phyloP scores from a whole-genome alignment of 2,113 vertebrate genomes.

The Clarias macrocephalus region DNA sequence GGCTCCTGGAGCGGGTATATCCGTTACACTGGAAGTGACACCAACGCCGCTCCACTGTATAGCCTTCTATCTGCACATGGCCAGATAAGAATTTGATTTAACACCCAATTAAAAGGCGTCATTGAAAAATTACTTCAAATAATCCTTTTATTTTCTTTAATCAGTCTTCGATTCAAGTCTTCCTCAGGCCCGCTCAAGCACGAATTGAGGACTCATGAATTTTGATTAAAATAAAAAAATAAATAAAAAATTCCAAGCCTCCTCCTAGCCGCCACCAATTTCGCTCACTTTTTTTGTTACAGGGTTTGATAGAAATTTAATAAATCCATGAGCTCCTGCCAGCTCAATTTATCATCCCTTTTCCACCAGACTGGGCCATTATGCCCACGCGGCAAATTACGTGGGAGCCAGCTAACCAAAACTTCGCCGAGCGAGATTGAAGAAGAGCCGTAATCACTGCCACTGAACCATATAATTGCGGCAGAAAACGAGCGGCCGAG shows the following conservation, averaged over 20 bases:
- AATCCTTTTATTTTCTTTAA: slow-evolving; percentile 95
- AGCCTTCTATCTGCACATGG: slow-evolving; percentile 91
- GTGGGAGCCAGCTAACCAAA: slow-evolving; percentile 89
- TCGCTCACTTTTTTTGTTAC: slow-evolving; percentile 82
- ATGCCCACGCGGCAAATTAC: slow-evolving; percentile 91
- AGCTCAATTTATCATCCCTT: slow-evolving; percentile 96
- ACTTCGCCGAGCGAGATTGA: slow-evolving; percentile 87
- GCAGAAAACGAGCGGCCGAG: slow-evolving; percentile 92
- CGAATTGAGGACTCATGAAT: slow-evolving; percentile 85
- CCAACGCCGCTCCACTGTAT: slow-evolving; percentile 83
- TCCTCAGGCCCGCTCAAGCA: slow-evolving; percentile 84
- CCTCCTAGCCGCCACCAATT: slow-evolving; percentile 86
- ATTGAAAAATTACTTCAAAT: slow-evolving; percentile 99
- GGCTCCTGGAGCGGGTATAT: slow-evolving; percentile 80
- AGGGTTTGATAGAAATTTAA: slow-evolving; percentile 97
- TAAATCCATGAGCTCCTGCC: slow-evolving; percentile 95
- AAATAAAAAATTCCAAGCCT: slow-evolving; percentile 77
- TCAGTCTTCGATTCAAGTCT: slow-evolving; percentile 91
- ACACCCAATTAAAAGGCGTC: slow-evolving; percentile 99
- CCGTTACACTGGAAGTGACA: slow-evolving; percentile 81
- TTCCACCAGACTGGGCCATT: slow-evolving; percentile 90
- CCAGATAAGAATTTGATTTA: slow-evolving; percentile 99
- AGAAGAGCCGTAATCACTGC: slow-evolving; percentile 98
- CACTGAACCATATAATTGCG: slow-evolving; percentile 99
- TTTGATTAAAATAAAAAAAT: slow-evolving; percentile 86